Conservation (phyloP, 2,888 invertebrate genomes). For the Drosophila lacicola region DNA sequence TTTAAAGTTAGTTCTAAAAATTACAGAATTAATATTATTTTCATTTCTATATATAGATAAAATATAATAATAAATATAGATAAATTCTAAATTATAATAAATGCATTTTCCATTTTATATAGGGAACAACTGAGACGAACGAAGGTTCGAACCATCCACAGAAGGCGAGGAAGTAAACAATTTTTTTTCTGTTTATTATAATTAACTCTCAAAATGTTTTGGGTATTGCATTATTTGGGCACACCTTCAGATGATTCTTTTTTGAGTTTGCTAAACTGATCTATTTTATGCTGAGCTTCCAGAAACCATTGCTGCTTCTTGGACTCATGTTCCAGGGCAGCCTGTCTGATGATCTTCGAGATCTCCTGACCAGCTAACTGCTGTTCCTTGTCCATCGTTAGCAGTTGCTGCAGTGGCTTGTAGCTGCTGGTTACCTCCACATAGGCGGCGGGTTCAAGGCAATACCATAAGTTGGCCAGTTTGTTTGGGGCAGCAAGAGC, state of each 20-base stretch:
- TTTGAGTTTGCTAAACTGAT: neutral
- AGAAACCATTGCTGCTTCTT: conserved; percentile 34
- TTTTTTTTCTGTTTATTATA: neutral
- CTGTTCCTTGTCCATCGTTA: conserved; percentile 22
- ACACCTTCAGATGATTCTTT: neutral
- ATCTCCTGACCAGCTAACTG: conserved; percentile 19
- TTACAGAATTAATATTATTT: too few relatives aligned
- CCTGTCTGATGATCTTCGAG: conserved; percentile 54
- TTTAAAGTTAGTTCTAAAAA: too few relatives aligned
- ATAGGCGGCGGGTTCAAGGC: conserved; percentile 58
- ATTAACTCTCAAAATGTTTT: neutral
- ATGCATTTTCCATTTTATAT: too few relatives aligned
- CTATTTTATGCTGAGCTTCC: neutral
- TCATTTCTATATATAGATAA: neutral
- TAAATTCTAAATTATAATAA: too few relatives aligned
- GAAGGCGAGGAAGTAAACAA: neutral
- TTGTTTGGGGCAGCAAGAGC: conserved; percentile 4
- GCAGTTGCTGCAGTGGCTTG: neutral
- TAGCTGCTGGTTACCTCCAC: conserved; percentile 45
- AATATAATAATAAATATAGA: too few relatives aligned
- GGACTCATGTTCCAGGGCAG: conserved; percentile 55
- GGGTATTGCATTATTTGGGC: neutral
- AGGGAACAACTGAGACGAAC: too few relatives aligned
- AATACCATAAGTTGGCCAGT: conserved; percentile 38
- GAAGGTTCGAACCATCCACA: too few relatives aligned